Percentiles rank a stretch among this genome's conserved stretches.
Evolutionary conservation across 2,113 vertebrate genomes (phyloP).

Genomic region (Bungarus multicinctus): DNA sequence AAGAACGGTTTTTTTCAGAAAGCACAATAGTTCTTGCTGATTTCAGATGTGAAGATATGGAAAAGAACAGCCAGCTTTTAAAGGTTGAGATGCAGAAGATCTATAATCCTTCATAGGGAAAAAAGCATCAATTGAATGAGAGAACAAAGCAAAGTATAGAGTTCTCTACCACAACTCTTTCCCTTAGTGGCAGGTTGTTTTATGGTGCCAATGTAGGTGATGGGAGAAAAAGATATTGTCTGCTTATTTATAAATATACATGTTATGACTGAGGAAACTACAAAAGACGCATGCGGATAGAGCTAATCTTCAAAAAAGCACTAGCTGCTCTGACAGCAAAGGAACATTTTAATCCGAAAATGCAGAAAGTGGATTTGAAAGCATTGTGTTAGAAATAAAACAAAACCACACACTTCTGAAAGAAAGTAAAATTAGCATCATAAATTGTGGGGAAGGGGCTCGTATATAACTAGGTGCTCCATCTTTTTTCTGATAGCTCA

Average conservation of each 20-base stretch:
- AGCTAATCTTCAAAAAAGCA: not conserved
- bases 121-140: not conserved
- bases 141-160: not conserved
- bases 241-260: not conserved
- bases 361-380: not conserved
- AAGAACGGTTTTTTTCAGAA: slow-evolving; percentile 17
- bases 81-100: not conserved
- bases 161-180: not conserved
- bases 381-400: not conserved
- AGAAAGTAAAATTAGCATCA: not conserved
- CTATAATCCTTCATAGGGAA: not conserved
- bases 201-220: not conserved
- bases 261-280: not conserved
- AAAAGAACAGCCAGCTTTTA: not conserved
- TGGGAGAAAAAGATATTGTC: not conserved
- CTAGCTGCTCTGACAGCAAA: not conserved
- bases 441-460: not conserved
- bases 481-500: not conserved
- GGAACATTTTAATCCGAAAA: not conserved
- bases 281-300: not conserved
- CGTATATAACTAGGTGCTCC: not conserved
- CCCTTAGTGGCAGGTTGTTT: not conserved
- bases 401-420: not conserved
- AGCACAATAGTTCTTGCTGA: slow-evolving; percentile 26
- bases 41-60: slow-evolving; percentile 16